Evolutionary conservation across 2,797 vertebrate genomes (phyloP), one percentile per base, ranked within the genome.

Genomic region (Pelochelys cantorii): DNA sequence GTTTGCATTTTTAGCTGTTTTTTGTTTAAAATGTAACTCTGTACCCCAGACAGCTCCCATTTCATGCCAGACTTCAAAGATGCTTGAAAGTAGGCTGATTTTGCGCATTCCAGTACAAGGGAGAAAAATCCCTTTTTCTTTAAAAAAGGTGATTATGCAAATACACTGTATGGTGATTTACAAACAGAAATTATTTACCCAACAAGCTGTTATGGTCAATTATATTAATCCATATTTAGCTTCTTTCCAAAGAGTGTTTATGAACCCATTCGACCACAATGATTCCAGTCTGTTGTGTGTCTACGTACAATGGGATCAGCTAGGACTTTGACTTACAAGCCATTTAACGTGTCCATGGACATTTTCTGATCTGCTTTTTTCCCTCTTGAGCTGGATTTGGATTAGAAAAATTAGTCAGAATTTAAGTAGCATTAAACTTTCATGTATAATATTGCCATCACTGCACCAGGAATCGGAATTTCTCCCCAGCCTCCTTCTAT

Each of bases 41-140:
- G 68, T 54, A 95, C 75, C 87, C 75, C 53, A 92, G 68, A 90
- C 86, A 94, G 62, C 81, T 81, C 62, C 86, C 79, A 93, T 90
- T 92, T 83, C 89, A 75, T 59, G 81, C 79, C 68, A 55, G 87
- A 93, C 94, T 7, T 0, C 68, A 88, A 93, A 94, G 93, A 25
- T 94, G 93, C 90, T 89, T 90, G 22, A 27, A 37, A 89, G 90
- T 87, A 81, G 55, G 42, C 74, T 93, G 89, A 80, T 11, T 48
- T 88, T 80, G 15, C 56, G 12, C 71, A 48, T 42, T 7, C 20
- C 71, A 25, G 2, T 42, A 12, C 11, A 48, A 52, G 53, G 88
- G 2, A 5, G 54, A 89, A 4, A 42, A 90, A 86, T 53, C 31
- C 65, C 27, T 79, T 84, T 5, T 18, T 31, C 25, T 18, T 65